Conservation (phyloP, 92 coral and sea anemone species). For the Palythoa heliodiscus region DNA sequence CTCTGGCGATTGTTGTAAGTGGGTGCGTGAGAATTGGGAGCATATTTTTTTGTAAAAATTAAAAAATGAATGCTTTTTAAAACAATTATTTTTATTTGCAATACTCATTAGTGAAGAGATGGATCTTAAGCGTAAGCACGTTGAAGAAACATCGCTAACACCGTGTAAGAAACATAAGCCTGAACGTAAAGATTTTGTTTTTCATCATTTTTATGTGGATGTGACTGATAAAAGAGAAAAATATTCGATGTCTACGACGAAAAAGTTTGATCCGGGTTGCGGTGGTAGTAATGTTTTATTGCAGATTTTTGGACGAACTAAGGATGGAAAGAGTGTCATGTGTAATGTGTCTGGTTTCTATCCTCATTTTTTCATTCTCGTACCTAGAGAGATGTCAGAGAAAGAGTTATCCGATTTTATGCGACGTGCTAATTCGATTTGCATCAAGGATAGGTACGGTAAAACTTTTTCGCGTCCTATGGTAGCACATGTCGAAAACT, state of each 20-base stretch:
- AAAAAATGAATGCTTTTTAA: no score
- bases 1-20: not conserved
- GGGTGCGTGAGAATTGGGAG: not conserved
- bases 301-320: not conserved
- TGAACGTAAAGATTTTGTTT: not conserved
- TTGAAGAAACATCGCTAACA: not conserved
- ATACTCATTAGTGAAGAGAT: not conserved
- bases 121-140: not conserved
- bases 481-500: not conserved
- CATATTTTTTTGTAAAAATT: no score
- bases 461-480: not conserved
- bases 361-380: not conserved
- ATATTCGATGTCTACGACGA: not conserved
- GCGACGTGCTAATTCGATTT: not conserved
- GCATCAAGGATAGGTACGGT: not conserved
- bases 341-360: not conserved
- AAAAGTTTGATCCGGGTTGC: not conserved
- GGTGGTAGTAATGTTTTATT: not conserved
- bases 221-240: not conserved
- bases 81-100: not conserved
- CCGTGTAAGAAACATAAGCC: not conserved
- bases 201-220: not conserved
- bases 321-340: conserved; percentile 5
- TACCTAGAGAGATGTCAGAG: not conserved
- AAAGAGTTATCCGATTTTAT: not conserved